Evolutionary conservation across 2,888 invertebrate species (phyloP), one percentile per base, ranked within the genome.

Genomic region (Polyommatus iphigenia): DNA sequence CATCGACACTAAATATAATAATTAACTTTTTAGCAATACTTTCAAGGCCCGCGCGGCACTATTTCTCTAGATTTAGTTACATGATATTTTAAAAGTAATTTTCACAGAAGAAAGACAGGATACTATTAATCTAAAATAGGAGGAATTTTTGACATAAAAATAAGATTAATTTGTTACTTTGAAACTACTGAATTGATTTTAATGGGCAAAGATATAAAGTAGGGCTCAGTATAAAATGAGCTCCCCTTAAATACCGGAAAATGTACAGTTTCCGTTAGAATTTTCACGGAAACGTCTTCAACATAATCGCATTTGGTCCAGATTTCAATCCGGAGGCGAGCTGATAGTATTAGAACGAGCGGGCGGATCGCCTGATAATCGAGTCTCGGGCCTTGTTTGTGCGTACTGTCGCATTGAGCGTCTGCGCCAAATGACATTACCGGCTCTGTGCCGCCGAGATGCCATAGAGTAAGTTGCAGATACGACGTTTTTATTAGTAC

Each of bases 341-440:
- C 29, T 67, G 13, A 67, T 67, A 67, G 62, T 67, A 67, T 24
- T 24, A 24, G 24, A 67, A 67, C 62, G 62, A 67, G 29, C 62
- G 24, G 59, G 10, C 62, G 62, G 24, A 67, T 67, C 62, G 62
- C 24, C 62, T 67, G 62, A 67, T 67, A 67, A 67, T 67, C 24
- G 62, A 67, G 62, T 67, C 62, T 67, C 13, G 24, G 4, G 24
- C 24, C 62, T 67, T 67, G 29, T 67, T 67, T 67, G 62, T 29
- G 62, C 62, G 29, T 67, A 67, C 24, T 24, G 59, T 67, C 15
- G 67, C 29, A 67, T 67, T 29, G 29, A 67, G 67, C 29, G 29
- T 83, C 81, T 77, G 79, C 84, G 82, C 82, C 84, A 85, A 90
- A 89, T 89, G 85, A 85, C 87, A 86, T 90, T 89, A 89, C 85